Evolutionary conservation across 2,797 vertebrate genomes (phyloP).

Genomic region (Syngnathus acus): DNA sequence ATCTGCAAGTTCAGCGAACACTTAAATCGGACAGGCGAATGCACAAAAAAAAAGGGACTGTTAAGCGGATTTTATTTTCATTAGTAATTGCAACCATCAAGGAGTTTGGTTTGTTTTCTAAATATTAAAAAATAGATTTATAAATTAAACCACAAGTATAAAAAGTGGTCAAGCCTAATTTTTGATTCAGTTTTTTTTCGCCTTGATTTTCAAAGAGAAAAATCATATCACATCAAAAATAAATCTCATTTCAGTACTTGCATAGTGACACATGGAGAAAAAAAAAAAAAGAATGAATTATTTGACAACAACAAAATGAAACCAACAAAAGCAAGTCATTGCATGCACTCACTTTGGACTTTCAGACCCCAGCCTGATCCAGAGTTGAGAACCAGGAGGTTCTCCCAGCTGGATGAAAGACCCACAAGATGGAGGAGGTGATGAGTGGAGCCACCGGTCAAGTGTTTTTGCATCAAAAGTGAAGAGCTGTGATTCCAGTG

Average conservation of each 20-base stretch:
- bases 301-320: too few relatives aligned
- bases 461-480: conserved; percentile 34
- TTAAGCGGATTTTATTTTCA: not conserved
- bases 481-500: conserved; percentile 26
- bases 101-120: not conserved
- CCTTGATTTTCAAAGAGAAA: not conserved
- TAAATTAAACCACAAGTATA: not conserved
- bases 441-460: not conserved
- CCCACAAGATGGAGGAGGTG: not conserved
- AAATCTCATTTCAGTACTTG: not conserved
- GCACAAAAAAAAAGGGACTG: too few relatives aligned
- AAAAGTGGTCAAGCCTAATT: not conserved
- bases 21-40: too few relatives aligned
- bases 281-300: not conserved
- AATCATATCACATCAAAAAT: not conserved
- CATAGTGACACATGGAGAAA: not conserved
- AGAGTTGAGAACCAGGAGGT: not conserved
- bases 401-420: conserved; percentile 18
- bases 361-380: not conserved
- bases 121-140: not conserved
- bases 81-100: not conserved
- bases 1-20: too few relatives aligned
- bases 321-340: not conserved
- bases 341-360: not conserved
- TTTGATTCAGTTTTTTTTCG: not conserved